phyloP scores from a whole-genome alignment of 2,797 vertebrate species.

The Acrossocheilus wenchowensis region DNA sequence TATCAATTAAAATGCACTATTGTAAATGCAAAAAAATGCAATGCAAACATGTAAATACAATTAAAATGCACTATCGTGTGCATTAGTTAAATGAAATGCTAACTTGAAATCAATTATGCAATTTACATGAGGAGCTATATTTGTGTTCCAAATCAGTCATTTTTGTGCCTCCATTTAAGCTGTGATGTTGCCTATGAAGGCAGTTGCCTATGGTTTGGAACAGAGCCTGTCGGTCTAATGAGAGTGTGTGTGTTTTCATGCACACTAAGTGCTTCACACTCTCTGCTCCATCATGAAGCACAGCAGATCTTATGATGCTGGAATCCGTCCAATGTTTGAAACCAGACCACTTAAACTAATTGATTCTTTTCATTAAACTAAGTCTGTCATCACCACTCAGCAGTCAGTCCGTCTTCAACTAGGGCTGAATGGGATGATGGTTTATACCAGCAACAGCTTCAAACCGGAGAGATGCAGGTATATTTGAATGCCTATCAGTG shows the following conservation, averaged over 20 bases:
- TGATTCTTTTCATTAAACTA: constrained; percentile 32
- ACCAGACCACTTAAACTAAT: constrained; percentile 23
- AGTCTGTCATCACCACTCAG: constrained; percentile 10
- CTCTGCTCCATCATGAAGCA: not conserved
- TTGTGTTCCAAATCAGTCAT: not conserved
- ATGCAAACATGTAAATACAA: no score
- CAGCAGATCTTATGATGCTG: constrained; percentile 5
- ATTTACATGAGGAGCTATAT: no score
- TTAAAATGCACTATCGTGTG: not conserved
- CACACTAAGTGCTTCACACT: not conserved
- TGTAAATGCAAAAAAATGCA: no score
- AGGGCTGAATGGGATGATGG: not conserved
- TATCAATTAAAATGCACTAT: no score
- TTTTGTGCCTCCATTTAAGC: not conserved
- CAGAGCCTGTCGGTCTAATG: not conserved
- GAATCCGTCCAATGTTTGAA: constrained; percentile 30
- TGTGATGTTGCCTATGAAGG: not conserved
- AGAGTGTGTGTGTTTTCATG: constrained; percentile 21
- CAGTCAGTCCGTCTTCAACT: not conserved
- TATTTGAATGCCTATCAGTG: not conserved
- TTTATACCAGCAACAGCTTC: not conserved
- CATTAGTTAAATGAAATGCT: not conserved
- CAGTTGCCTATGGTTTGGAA: not conserved
- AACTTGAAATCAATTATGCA: not conserved
- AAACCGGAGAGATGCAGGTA: not conserved